Evolutionary conservation across 2,797 vertebrate genomes (phyloP), one percentile per base, ranked within the genome.

Genomic region (Acrossocheilus wenchowensis): DNA sequence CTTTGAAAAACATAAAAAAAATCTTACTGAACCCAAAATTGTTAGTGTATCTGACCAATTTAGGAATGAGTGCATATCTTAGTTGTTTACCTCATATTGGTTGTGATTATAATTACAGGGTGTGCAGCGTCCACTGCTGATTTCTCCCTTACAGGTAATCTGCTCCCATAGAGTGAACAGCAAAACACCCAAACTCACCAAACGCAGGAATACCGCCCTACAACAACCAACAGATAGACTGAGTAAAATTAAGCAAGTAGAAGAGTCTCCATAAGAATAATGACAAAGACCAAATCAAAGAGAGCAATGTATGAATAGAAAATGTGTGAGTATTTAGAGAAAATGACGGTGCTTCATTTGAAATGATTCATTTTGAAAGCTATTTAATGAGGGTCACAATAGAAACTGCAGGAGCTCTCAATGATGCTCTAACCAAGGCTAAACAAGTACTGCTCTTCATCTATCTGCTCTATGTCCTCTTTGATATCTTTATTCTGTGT

Each of bases 131-230:
- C 0, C 0, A 0, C 0, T 5, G 0, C 78, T 0, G 0, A 0
- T 45, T 0, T 92, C 0, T 1, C 94, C 94, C 0, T 69, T 0
- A 8, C 97, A 98, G 26, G 96, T 97, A 93, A 98, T 97, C 92
- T 96, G 91, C 45, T 60, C 0, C 97, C 97, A 97, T 81, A 98
- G 93, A 12, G 96, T 95, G 79, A 88, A 80, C 9, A 98, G 93
- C 68, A 98, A 92, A 26, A 96, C 93, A 0, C 89, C 90, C 72
- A 98, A 92, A 86, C 97, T 96, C 54, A 95, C 91, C 66, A 98
- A 90, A 14, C 96, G 96, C 82, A 98, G 93, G 81, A 96, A 90
- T 62, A 98, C 95, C 0, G 96, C 94, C 92, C 97, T 98, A 78
- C 21, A 88, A 4, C 66, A 0, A 82, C 26, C 36, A 86, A 84